Evolutionary conservation across 2,888 invertebrate species (phyloP).

Genomic region (Thera britannica): DNA sequence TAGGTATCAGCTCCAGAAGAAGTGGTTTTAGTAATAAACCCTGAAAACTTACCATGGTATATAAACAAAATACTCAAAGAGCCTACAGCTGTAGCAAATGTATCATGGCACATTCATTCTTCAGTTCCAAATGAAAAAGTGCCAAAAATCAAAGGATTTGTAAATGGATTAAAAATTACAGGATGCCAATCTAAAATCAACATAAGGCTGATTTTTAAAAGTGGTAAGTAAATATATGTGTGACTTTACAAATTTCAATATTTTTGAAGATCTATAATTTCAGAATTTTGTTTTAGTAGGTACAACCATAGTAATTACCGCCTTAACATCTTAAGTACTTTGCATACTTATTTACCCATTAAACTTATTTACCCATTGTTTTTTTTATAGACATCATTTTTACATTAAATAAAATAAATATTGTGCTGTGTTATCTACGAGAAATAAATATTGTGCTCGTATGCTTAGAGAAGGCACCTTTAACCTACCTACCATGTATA

Average conservation of each 20-base stretch:
- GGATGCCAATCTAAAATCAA: conserved; percentile 67
- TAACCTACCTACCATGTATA: no score
- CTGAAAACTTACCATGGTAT: conserved; percentile 87
- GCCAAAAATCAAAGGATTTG: conserved; percentile 64
- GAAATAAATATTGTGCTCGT: no score
- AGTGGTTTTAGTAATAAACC: conserved; percentile 87
- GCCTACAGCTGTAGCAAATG: conserved; percentile 77
- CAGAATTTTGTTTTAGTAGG: no score
- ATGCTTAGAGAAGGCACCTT: no score
- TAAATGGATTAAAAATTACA: conserved; percentile 53
- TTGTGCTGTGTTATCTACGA: no score
- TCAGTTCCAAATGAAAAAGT: conserved; percentile 79
- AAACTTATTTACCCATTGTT: no score
- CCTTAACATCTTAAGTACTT: no score
- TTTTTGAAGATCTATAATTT: no score
- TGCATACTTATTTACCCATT: no score
- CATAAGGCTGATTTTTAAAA: conserved; percentile 90
- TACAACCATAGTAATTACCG: no score
- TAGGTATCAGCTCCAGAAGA: conserved; percentile 78
- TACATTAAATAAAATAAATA: no score
- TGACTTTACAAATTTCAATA: not conserved
- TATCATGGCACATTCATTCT: conserved; percentile 87
- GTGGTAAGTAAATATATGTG: conserved; percentile 84
- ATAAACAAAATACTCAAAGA: conserved; percentile 85
- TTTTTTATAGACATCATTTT: no score